phyloP scores from a whole-genome alignment of 2,888 invertebrate genomes.

The Stictocephala bisonia region DNA sequence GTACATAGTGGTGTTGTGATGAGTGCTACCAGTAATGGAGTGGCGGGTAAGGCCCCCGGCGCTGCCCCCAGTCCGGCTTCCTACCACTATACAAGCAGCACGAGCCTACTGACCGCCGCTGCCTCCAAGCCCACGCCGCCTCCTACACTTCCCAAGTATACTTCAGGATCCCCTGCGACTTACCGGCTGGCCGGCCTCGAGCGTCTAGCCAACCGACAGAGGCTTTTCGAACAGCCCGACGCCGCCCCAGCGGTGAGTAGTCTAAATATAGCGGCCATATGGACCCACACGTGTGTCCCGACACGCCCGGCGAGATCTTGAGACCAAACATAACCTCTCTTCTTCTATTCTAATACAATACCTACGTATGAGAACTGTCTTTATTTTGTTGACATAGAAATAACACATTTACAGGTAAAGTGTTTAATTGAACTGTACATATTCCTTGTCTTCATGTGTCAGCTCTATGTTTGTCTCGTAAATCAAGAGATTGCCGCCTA shows the following conservation, averaged over 20 bases:
- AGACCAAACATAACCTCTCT: too few relatives aligned
- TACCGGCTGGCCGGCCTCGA: constrained; percentile 84
- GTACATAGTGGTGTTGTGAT: constrained; percentile 26
- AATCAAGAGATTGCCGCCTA: too few relatives aligned
- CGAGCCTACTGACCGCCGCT: constrained; percentile 51
- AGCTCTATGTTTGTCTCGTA: too few relatives aligned
- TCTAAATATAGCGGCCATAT: constrained; percentile 34
- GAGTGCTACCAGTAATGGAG: constrained; percentile 48
- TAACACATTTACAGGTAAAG: too few relatives aligned
- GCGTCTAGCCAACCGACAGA: constrained; percentile 82
- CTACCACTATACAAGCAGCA: constrained; percentile 57
- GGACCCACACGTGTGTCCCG: constrained; percentile 15
- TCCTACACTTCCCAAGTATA: constrained; percentile 82
- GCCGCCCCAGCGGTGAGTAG: constrained; percentile 54
- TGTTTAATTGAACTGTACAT: too few relatives aligned
- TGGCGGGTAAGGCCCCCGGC: constrained; percentile 47
- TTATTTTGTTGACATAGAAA: too few relatives aligned
- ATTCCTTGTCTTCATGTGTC: too few relatives aligned
- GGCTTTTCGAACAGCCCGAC: constrained; percentile 77
- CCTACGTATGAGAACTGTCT: too few relatives aligned
- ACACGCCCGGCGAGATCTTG: too few relatives aligned
- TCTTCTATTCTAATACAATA: too few relatives aligned
- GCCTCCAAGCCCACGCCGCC: constrained; percentile 66
- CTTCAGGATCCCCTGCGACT: constrained; percentile 78
- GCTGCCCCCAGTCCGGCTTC: constrained; percentile 54